These are phyloP conservation scores for Caenorhabditis panamensis DNA, from an alignment of 2,888 invertebrate species.

Conservation along the genomic window DNA sequence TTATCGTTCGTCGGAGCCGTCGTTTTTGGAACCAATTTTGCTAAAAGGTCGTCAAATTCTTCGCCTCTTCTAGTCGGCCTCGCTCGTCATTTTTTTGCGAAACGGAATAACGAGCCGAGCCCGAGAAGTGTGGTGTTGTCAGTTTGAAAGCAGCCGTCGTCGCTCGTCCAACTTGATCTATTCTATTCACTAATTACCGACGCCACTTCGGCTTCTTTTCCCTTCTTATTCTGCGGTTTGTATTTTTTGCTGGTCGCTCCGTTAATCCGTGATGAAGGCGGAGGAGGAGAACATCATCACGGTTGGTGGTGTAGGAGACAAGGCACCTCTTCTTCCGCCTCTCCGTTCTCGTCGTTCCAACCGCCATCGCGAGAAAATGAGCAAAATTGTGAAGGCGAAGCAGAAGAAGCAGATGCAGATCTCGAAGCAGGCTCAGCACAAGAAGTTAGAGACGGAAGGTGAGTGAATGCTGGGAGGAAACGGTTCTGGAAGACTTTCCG, in stretches of 20 bases:
- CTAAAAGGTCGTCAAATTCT: constrained; percentile 58
- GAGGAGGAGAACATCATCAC: constrained; percentile 30
- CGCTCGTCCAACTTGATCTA: constrained; percentile 48
- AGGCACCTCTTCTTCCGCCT: constrained; percentile 3
- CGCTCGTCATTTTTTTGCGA: constrained; percentile 43
- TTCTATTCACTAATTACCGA: constrained; percentile 58
- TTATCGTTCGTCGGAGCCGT: constrained; percentile 35
- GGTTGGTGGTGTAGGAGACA: neutral
- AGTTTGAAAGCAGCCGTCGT: constrained; percentile 42
- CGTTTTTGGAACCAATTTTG: constrained; percentile 55
- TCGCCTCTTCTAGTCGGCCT: constrained; percentile 6
- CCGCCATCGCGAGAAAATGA: constrained; percentile 50
- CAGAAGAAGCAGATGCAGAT: constrained; percentile 64
- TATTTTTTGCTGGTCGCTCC: constrained; percentile 9
- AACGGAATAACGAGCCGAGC: constrained; percentile 51
- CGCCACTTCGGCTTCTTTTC: constrained; percentile 25
- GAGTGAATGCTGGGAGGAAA: constrained; percentile 2
- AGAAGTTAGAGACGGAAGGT: constrained; percentile 56
- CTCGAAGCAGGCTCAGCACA: constrained; percentile 52
- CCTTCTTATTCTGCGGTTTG: constrained; percentile 21
- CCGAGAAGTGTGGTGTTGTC: constrained; percentile 45
- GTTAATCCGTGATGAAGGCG: constrained; percentile 48
- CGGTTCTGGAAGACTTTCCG: neutral
- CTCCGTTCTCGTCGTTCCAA: constrained; percentile 43
- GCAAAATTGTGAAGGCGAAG: constrained; percentile 50